Evolutionary conservation across 2,888 invertebrate genomes (phyloP), one percentile per base, ranked within the genome.

Genomic region (Julus scanicus): DNA sequence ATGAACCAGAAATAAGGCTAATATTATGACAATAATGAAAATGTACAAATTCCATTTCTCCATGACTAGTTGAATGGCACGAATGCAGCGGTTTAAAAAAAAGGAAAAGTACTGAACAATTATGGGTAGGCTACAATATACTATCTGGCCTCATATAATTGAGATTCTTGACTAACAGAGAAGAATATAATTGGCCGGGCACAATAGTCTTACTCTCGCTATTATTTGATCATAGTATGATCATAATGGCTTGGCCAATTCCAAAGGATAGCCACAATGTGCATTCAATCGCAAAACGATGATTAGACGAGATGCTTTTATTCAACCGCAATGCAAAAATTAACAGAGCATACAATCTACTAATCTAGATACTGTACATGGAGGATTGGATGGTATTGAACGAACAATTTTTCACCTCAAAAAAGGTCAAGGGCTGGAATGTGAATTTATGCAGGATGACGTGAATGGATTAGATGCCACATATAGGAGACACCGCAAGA

Each of bases 341-440:
- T 29, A 71, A 29, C 71, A 71, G 71, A 71, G 71, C 71, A 9
- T 29, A 29, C 11, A 13, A 71, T 29, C 3, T 29, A 71, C 29
- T 29, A 13, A 71, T 29, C 3, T 29, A 71, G 71, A 29, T 29
- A 11, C 71, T 29, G 9, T 29, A 71, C 29, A 29, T 71, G 53
- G 15, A 53, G 13, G 29, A 3, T 29, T 29, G 71, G 29, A 71
- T 29, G 71, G 37, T 29, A 71, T 13, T 13, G 71, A n/a, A 29
- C 29, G 29, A 71, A 0, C 8, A 29, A 29, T 29, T n/a, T 71
- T 71, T 13, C 29, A 29, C 29, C 71, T 63, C n/a, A n/a, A 71
- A 53, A 71, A 71, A 71, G 71, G 71, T 71, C 71, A 71, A 71
- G 71, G 71, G 71, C 71, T 29, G 29, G 71, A 71, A 71, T 71